phyloP scores from a whole-genome alignment of 2,113 vertebrate genomes.

The Corythoichthys haematopterus region DNA sequence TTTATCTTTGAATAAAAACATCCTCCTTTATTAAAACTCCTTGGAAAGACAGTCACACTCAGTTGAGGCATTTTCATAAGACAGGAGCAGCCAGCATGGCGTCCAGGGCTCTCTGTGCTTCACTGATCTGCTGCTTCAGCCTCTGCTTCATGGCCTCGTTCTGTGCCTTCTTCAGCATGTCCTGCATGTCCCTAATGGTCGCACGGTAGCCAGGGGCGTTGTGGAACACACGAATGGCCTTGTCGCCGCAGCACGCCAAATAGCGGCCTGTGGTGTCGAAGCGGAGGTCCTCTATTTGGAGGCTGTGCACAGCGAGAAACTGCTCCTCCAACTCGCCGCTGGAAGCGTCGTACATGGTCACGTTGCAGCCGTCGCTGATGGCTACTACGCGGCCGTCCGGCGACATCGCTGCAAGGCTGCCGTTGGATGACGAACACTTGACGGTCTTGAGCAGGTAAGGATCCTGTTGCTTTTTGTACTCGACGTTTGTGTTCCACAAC shows the following conservation, averaged over 20 bases:
- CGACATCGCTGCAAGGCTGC: conserved; percentile 78
- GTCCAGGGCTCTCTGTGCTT: conserved; percentile 78
- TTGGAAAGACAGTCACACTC: conserved; percentile 30
- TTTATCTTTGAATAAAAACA: conserved; percentile 49
- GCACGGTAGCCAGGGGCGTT: conserved; percentile 84
- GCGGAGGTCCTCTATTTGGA: conserved; percentile 71
- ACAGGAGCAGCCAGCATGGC: conserved; percentile 65
- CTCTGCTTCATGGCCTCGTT: conserved; percentile 81
- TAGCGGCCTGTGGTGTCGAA: conserved; percentile 84
- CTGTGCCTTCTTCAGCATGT: conserved; percentile 79
- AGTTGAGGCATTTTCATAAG: conserved; percentile 19
- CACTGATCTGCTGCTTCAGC: conserved; percentile 82
- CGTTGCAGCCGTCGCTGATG: conserved; percentile 70
- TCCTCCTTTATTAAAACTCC: conserved; percentile 61
- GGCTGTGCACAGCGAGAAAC: conserved; percentile 72
- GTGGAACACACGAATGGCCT: conserved; percentile 82
- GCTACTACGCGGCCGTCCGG: conserved; percentile 81
- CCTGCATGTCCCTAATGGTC: conserved; percentile 81
- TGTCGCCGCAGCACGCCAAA: conserved; percentile 84
- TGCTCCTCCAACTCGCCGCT: conserved; percentile 80
- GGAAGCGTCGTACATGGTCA: conserved; percentile 76
- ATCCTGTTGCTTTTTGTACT: conserved; percentile 95
- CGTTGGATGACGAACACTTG: conserved; percentile 64
- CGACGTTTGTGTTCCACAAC: conserved; percentile 91
- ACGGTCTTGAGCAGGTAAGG: conserved; percentile 85